These are phyloP conservation scores for Varanus salvator DNA, from an alignment of 2,113 vertebrate species.

Conservation along the genomic window DNA sequence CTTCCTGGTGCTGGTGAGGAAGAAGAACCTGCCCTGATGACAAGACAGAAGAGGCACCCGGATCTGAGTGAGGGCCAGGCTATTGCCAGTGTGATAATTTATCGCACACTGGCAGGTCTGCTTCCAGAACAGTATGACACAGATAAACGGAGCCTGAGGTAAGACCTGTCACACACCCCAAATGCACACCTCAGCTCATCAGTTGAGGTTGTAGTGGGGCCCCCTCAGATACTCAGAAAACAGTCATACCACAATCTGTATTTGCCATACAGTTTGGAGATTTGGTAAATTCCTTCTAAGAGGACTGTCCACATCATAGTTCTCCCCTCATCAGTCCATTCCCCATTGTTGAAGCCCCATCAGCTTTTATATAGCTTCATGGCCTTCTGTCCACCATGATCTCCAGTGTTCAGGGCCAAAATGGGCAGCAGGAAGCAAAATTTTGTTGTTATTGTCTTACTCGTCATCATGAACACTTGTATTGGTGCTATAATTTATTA, in stretches of 20 bases:
- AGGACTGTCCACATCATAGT: neutral
- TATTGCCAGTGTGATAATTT: constrained; percentile 92
- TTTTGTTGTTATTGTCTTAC: neutral
- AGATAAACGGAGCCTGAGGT: constrained; percentile 94
- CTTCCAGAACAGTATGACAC: constrained; percentile 91
- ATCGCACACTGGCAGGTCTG: constrained; percentile 88
- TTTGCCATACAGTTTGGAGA: neutral
- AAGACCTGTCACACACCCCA: neutral
- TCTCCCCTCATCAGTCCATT: no score
- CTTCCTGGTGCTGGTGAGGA: neutral
- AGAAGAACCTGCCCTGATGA: constrained; percentile 70
- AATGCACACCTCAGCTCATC: neutral
- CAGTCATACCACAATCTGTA: neutral
- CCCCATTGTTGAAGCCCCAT: neutral
- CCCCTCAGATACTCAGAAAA: neutral
- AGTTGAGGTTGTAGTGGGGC: neutral
- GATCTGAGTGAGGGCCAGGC: constrained; percentile 83
- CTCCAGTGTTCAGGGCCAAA: neutral
- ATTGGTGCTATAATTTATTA: no score
- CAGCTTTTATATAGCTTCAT: neutral
- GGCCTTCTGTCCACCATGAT: neutral
- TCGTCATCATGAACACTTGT: no score
- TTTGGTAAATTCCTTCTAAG: neutral
- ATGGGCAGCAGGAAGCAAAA: neutral
- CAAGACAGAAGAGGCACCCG: constrained; percentile 82